Conservation (phyloP, 2,888 invertebrate genomes). For the Cylindroiulus punctatus region DNA sequence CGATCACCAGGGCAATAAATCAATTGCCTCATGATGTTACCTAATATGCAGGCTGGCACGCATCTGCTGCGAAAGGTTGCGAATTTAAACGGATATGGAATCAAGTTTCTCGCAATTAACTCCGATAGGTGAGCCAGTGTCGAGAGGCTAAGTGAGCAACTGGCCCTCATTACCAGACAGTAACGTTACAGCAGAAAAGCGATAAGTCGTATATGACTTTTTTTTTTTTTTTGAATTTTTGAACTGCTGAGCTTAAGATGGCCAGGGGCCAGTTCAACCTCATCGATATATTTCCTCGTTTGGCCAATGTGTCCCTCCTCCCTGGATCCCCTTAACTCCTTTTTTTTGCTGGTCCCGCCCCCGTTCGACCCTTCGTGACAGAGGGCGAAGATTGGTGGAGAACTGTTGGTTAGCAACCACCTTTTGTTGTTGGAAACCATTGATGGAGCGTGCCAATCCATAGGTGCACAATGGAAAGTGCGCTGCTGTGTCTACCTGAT, state of each 20-base stretch:
- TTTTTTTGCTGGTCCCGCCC: constrained; percentile 46
- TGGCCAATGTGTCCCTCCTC: not conserved
- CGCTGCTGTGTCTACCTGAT: constrained; percentile 36
- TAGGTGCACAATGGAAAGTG: constrained; percentile 35
- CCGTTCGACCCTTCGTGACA: constrained; percentile 53
- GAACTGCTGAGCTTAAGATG: not conserved
- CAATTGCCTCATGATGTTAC: constrained; percentile 15
- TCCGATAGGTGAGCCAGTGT: constrained; percentile 27
- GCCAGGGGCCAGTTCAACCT: not conserved
- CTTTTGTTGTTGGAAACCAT: constrained; percentile 56
- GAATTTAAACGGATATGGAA: not conserved
- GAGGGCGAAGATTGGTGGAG: constrained; percentile 55
- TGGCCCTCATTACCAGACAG: not conserved
- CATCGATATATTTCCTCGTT: not conserved
- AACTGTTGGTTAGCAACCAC: constrained; percentile 54
- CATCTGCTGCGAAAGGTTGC: not conserved
- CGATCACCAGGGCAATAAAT: not conserved
- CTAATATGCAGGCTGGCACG: not conserved
- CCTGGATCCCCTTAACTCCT: constrained; percentile 26
- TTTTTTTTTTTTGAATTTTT: not conserved
- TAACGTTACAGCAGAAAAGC: not conserved
- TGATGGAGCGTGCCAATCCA: constrained; percentile 46
- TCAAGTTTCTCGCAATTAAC: constrained; percentile 29
- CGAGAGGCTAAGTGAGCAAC: not conserved
- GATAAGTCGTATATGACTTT: not conserved